Evolutionary conservation across 2,797 vertebrate species (phyloP).

Genomic region (Molothrus ater): DNA sequence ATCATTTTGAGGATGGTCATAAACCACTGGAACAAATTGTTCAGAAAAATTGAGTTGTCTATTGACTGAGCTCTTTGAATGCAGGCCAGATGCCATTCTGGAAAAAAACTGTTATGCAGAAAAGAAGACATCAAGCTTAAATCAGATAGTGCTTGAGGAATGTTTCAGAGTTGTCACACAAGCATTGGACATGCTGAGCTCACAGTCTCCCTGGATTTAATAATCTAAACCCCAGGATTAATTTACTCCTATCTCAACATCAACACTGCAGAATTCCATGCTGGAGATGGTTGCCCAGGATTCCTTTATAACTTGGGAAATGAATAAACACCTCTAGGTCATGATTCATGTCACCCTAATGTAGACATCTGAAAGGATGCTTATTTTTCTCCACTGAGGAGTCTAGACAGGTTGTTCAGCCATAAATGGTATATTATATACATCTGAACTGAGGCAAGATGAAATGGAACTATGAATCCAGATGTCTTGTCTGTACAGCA

Average conservation of each 20-base stretch:
- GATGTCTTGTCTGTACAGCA: neutral
- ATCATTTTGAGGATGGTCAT: neutral
- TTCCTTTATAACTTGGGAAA: neutral
- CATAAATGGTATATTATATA: neutral
- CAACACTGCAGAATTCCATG: neutral
- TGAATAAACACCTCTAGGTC: neutral
- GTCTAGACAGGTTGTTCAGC: conserved; percentile 25
- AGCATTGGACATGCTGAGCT: neutral
- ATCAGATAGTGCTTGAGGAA: neutral
- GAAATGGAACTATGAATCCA: conserved; percentile 9
- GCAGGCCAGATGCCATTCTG: neutral
- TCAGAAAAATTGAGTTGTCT: neutral
- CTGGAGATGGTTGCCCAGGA: neutral
- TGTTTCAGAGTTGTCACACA: neutral
- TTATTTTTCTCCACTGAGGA: conserved; percentile 18
- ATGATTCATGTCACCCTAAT: neutral
- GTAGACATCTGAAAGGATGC: neutral
- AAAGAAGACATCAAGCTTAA: neutral
- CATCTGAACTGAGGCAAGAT: neutral
- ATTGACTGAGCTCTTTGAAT: neutral
- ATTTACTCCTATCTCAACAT: neutral
- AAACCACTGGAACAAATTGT: neutral
- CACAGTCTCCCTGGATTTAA: neutral
- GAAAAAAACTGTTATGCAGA: neutral
- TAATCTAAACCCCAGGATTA: neutral